Percentiles rank a stretch among this genome's conserved stretches.
phyloP scores from a whole-genome alignment of 2,888 invertebrate genomes.

The Cantharis rustica region DNA sequence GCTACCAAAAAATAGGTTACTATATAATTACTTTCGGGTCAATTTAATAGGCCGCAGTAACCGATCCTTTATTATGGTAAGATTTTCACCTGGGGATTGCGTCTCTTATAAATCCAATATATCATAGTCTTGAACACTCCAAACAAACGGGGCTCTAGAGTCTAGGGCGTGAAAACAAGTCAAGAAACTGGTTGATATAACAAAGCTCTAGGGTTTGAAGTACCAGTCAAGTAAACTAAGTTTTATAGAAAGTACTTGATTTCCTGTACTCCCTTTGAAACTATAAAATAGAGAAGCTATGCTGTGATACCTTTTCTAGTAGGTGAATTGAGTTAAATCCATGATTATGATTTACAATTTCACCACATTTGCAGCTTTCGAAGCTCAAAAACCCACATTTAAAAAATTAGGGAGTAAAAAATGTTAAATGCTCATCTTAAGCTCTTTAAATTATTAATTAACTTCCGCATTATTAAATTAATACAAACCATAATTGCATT shows the following conservation, averaged over 20 bases:
- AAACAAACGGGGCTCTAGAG: constrained; percentile 1
- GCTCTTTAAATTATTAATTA: background rate
- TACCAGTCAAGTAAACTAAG: constrained; percentile 2
- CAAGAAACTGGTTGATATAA: constrained; percentile 2
- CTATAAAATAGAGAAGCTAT: background rate
- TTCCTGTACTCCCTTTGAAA: background rate
- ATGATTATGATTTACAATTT: background rate
- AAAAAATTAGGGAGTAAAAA: background rate
- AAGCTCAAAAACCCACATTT: too few relatives aligned
- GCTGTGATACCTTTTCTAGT: background rate
- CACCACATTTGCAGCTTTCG: background rate
- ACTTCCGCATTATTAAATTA: background rate
- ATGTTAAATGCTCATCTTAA: background rate
- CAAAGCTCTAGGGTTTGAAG: background rate
- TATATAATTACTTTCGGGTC: background rate
- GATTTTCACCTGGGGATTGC: constrained; percentile 6
- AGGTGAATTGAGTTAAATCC: background rate
- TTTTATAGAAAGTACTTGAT: background rate
- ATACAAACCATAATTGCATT: background rate
- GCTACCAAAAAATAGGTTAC: background rate
- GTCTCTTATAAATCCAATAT: constrained; percentile 10
- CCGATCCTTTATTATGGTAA: constrained; percentile 8
- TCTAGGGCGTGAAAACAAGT: background rate
- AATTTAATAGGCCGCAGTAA: background rate
- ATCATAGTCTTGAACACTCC: constrained; percentile 4